A percentile compares a stretch with the other conserved stretches of the same genome.
These are phyloP conservation scores for Otolemur crassicaudatus DNA, from an alignment of 2,797 vertebrate genomes.

Conservation along the genomic window DNA sequence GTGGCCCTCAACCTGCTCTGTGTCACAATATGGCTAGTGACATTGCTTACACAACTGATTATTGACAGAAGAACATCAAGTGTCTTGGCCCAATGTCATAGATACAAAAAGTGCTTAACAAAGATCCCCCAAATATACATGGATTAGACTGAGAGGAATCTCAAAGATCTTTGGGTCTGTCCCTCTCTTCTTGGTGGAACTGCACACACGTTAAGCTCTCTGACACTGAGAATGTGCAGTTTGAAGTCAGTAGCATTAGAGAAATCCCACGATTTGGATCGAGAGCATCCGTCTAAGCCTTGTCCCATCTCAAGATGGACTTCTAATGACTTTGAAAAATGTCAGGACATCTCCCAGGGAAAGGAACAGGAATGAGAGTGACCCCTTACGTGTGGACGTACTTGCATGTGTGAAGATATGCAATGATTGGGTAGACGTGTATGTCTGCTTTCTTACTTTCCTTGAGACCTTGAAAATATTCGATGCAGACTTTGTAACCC, in stretches of 20 bases:
- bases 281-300: background rate
- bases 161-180: background rate
- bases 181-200: background rate
- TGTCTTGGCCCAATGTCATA: rapidly evolving
- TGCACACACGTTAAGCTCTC: background rate
- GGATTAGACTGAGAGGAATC: background rate
- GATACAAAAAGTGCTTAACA: background rate
- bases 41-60: background rate
- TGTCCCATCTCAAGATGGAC: background rate
- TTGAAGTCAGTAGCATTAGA: background rate
- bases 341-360: background rate
- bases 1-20: background rate
- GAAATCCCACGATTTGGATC: background rate
- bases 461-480: background rate
- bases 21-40: background rate
- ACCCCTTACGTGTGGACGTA: background rate
- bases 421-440: background rate
- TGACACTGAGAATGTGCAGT: background rate
- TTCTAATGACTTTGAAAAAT: background rate
- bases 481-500: background rate
- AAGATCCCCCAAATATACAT: background rate
- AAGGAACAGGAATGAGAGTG: background rate
- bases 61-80: background rate
- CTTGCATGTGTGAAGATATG: background rate
- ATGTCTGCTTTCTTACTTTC: background rate